Percentiles rank a stretch among this genome's conserved stretches.
These are phyloP conservation scores for Amblyraja radiata DNA, from an alignment of 2,797 vertebrate species.

Conservation along the genomic window DNA sequence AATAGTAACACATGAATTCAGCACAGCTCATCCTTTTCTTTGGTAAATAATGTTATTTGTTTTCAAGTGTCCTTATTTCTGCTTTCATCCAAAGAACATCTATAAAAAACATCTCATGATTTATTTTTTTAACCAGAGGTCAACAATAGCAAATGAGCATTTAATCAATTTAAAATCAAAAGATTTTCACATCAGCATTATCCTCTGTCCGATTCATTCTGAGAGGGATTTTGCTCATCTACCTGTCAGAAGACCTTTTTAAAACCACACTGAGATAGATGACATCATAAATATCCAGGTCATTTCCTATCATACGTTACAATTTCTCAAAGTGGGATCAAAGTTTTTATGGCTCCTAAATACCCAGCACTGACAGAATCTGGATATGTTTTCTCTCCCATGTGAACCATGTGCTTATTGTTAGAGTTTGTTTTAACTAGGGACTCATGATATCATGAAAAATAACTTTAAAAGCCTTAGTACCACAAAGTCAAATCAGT, in stretches of 20 bases:
- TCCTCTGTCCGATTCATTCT: conserved; percentile 48
- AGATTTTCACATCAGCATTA: conserved; percentile 35
- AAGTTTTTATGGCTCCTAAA: conserved; percentile 65
- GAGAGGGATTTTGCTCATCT: conserved; percentile 63
- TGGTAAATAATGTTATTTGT: conserved; percentile 55
- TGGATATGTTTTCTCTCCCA: conserved; percentile 37
- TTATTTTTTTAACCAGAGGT: conserved; percentile 45
- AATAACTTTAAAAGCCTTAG: neutral
- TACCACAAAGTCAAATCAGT: neutral
- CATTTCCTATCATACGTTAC: conserved; percentile 77
- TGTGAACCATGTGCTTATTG: neutral
- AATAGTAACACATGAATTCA: neutral
- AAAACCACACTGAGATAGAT: conserved; percentile 62
- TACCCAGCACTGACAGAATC: conserved; percentile 63
- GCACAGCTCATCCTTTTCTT: conserved; percentile 30
- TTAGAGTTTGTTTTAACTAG: neutral
- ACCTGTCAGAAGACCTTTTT: conserved; percentile 61
- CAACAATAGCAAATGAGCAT: neutral
- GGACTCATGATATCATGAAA: neutral
- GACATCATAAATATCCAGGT: conserved; percentile 71
- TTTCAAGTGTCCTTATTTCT: conserved; percentile 52
- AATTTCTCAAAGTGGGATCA: conserved; percentile 60
- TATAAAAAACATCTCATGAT: conserved; percentile 46
- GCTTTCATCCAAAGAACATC: conserved; percentile 26
- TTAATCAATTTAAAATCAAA: neutral